Percentiles rank a stretch among this genome's conserved stretches.
These are phyloP conservation scores for Sebastes taczanowskii DNA, from an alignment of 2,797 vertebrate genomes.

Conservation along the genomic window DNA sequence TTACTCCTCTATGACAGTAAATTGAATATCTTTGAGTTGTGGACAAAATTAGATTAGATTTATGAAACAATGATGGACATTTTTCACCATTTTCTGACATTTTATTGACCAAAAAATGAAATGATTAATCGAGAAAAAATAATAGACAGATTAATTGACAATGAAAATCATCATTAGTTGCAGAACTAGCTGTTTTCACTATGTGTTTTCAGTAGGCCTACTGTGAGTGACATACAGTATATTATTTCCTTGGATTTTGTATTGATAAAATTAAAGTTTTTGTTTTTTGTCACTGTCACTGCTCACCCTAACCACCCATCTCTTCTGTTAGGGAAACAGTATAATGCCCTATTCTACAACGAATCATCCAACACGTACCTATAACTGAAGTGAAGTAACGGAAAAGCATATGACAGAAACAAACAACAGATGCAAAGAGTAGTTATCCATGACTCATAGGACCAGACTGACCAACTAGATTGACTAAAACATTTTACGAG, in stretches of 20 bases:
- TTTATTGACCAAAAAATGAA: too few species aligned
- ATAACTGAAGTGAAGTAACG: neutral
- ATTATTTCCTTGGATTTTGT: neutral
- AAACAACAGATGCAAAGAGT: neutral
- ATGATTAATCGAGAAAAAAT: too few species aligned
- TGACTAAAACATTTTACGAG: neutral
- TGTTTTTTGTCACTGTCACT: neutral
- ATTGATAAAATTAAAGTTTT: neutral
- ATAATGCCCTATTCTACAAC: neutral
- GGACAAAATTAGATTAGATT: too few species aligned
- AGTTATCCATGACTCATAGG: neutral
- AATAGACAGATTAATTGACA: too few species aligned
- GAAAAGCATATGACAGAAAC: neutral
- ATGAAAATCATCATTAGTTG: too few species aligned
- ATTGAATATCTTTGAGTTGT: too few species aligned
- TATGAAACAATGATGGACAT: too few species aligned
- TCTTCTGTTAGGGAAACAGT: neutral
- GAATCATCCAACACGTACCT: neutral
- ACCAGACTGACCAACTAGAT: neutral
- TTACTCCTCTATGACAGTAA: too few species aligned
- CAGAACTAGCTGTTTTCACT: neutral
- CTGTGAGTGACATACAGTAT: neutral
- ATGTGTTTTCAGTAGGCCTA: neutral
- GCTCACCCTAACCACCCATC: neutral
- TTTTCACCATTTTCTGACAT: too few species aligned